phyloP scores from a whole-genome alignment of 2,113 vertebrate species.

The Meles meles region DNA sequence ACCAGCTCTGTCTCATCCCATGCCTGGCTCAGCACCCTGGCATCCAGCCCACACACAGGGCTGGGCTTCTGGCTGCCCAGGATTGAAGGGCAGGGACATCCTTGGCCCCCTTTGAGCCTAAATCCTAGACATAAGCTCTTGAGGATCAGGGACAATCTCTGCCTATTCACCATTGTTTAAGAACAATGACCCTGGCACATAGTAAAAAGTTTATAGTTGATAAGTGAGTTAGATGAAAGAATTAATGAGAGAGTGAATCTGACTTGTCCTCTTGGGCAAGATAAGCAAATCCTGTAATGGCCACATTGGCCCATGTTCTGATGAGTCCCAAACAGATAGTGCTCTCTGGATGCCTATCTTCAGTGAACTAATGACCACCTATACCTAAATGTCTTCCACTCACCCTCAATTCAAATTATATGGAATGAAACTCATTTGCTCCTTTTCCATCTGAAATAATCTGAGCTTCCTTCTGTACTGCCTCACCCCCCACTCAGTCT shows the following conservation, averaged over 20 bases:
- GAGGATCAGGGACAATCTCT: not conserved
- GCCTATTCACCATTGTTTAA: not conserved
- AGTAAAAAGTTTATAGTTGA: not conserved
- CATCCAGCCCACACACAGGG: not conserved
- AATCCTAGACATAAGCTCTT: not conserved
- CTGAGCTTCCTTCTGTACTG: not conserved
- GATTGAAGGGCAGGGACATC: not conserved
- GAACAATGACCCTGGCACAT: not conserved
- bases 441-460: not conserved
- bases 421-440: not conserved
- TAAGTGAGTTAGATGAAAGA: not conserved
- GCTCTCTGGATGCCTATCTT: not conserved
- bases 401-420: not conserved
- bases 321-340: not conserved
- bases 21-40: not conserved
- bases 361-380: not conserved
- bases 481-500: not conserved
- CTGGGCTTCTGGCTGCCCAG: not conserved
- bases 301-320: not conserved
- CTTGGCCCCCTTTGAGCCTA: not conserved
- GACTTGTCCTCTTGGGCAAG: not conserved
- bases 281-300: not conserved
- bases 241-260: not conserved
- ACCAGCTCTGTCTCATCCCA: not conserved
- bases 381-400: not conserved